phyloP scores from a whole-genome alignment of 2,113 vertebrate species.

The Neotoma lepida region DNA sequence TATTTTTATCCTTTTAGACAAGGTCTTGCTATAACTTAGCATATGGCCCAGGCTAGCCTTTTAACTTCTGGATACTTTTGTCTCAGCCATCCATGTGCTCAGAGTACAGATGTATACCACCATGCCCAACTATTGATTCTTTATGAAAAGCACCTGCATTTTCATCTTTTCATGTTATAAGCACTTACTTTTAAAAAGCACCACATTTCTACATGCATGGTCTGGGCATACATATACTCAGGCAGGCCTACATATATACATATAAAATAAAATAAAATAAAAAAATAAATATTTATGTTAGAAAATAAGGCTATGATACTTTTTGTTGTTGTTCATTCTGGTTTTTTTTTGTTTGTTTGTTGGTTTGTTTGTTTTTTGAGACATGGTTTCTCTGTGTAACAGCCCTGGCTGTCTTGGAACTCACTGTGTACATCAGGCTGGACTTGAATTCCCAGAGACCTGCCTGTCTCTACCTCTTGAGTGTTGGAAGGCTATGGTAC shows the following conservation, averaged over 20 bases:
- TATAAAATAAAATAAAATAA: neutral
- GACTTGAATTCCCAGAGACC: too few species aligned
- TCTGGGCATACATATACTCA: neutral
- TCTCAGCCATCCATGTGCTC: too few species aligned
- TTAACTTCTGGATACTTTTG: neutral
- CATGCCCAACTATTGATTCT: neutral
- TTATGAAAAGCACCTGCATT: neutral
- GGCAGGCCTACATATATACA: neutral
- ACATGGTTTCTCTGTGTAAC: too few species aligned
- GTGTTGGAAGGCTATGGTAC: too few species aligned
- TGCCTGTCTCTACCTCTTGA: too few species aligned
- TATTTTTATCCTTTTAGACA: neutral
- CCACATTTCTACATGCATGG: neutral
- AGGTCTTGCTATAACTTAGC: neutral
- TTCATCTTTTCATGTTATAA: neutral
- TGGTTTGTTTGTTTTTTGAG: too few species aligned
- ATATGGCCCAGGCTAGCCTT: neutral
- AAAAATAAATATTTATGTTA: neutral
- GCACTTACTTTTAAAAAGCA: neutral
- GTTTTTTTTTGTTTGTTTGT: too few species aligned
- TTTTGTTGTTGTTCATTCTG: too few species aligned
- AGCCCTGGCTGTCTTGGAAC: too few species aligned
- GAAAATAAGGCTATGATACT: neutral
- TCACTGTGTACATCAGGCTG: too few species aligned
- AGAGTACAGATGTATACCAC: neutral